Percentiles rank a stretch among this genome's conserved stretches.
Conservation (phyloP, 2,888 invertebrate genomes). For the Drosophila paramelanica region DNA sequence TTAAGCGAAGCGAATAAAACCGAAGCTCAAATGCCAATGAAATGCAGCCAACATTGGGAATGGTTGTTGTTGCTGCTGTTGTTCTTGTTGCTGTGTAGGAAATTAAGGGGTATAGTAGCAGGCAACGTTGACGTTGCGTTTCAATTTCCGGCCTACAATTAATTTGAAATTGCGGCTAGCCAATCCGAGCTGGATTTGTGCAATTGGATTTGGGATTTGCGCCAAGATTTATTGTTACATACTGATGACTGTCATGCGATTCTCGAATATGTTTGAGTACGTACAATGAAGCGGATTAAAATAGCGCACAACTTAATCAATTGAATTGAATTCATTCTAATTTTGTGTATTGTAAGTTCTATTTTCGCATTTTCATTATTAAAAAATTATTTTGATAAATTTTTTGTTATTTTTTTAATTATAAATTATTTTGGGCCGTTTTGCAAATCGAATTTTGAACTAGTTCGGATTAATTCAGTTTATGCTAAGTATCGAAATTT, state of each 20-base stretch:
- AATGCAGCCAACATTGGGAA: slow-evolving; percentile 28
- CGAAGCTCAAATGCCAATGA: slow-evolving; percentile 42
- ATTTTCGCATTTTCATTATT: too few species aligned
- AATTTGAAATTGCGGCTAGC: slow-evolving; percentile 72
- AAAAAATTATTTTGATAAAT: too few species aligned
- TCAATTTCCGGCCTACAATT: slow-evolving; percentile 77
- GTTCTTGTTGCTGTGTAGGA: slow-evolving; percentile 3
- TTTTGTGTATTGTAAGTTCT: too few species aligned
- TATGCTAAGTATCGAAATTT: too few species aligned
- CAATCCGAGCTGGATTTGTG: slow-evolving; percentile 47
- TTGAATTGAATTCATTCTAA: too few species aligned
- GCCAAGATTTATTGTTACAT: slow-evolving; percentile 38
- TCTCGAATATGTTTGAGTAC: background rate
- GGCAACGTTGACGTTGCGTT: slow-evolving; percentile 50
- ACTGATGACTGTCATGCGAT: slow-evolving; percentile 22
- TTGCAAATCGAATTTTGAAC: too few species aligned
- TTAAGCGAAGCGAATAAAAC: slow-evolving; percentile 50
- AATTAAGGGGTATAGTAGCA: background rate
- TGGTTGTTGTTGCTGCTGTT: slow-evolving; percentile 3
- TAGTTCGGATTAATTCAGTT: too few species aligned
- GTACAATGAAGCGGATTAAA: too few species aligned
- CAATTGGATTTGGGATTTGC: slow-evolving; percentile 51
- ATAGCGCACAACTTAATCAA: too few species aligned
- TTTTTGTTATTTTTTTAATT: too few species aligned
- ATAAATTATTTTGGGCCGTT: too few species aligned